Conservation (phyloP, 2,113 vertebrate species). For the Phodopus roborovskii region DNA sequence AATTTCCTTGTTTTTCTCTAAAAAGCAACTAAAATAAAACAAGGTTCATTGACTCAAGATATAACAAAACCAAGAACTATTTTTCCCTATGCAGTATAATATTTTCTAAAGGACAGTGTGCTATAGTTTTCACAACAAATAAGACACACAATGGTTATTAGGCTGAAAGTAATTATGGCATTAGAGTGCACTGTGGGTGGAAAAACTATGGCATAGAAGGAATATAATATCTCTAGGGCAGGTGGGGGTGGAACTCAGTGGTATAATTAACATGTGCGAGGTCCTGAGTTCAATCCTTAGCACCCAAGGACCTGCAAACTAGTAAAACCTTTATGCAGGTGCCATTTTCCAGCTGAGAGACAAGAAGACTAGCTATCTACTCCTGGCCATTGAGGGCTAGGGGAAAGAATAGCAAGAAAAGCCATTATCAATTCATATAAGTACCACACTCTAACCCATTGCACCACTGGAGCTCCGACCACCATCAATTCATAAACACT, state of each 20-base stretch:
- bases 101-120: slow-evolving; percentile 1
- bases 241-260: background rate
- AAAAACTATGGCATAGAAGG: background rate
- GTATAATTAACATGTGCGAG: background rate
- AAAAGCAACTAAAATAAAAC: slow-evolving; percentile 41
- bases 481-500: background rate
- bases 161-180: background rate
- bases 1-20: slow-evolving; percentile 7
- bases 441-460: no score
- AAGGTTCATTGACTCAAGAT: background rate
- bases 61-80: background rate
- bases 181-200: background rate
- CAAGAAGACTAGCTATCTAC: background rate
- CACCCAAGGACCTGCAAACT: background rate
- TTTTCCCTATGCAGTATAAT: background rate
- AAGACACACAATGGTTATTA: background rate
- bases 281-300: background rate
- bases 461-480: no score
- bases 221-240: background rate
- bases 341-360: background rate
- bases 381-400: background rate
- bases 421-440: background rate
- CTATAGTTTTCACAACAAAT: background rate
- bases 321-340: background rate
- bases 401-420: background rate